phyloP scores from a whole-genome alignment of 2,888 invertebrate species.

The Ceramica pisi region DNA sequence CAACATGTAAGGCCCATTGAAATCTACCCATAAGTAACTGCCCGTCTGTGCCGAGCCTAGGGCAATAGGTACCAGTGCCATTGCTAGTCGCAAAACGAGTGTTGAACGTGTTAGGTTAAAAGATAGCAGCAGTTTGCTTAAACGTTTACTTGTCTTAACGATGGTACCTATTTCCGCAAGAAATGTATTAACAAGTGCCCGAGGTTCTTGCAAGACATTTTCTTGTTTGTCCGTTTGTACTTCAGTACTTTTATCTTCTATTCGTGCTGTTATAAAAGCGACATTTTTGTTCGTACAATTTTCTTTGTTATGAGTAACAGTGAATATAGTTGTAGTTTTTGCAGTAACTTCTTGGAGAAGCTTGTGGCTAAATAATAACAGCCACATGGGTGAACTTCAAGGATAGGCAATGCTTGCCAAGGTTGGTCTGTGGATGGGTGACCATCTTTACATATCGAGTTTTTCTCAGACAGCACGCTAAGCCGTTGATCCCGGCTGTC shows the following conservation, averaged over 20 bases:
- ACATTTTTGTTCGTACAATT: not conserved
- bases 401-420: too few species aligned
- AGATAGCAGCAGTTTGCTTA: slow-evolving; percentile 56
- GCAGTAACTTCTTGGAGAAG: not conserved
- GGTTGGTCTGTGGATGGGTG: too few species aligned
- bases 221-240: slow-evolving; percentile 27
- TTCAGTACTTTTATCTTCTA: slow-evolving; percentile 28
- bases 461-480: too few species aligned
- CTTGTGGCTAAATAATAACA: too few species aligned
- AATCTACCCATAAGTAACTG: slow-evolving; percentile 32
- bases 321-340: not conserved
- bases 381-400: too few species aligned
- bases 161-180: slow-evolving; percentile 47
- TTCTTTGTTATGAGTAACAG: not conserved
- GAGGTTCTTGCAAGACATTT: slow-evolving; percentile 39
- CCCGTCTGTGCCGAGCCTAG: slow-evolving; percentile 38
- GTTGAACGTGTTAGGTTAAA: slow-evolving; percentile 53
- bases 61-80: slow-evolving; percentile 40
- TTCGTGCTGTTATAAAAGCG: slow-evolving; percentile 14
- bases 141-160: slow-evolving; percentile 54
- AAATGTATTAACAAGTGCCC: slow-evolving; percentile 44
- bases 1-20: slow-evolving; percentile 28
- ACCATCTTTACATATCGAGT: too few species aligned
- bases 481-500: too few species aligned
- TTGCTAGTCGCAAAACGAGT: slow-evolving; percentile 41